Base-by-base conservation (phyloP, 2,888 invertebrate species). In the Mythimna pallens region DNA sequence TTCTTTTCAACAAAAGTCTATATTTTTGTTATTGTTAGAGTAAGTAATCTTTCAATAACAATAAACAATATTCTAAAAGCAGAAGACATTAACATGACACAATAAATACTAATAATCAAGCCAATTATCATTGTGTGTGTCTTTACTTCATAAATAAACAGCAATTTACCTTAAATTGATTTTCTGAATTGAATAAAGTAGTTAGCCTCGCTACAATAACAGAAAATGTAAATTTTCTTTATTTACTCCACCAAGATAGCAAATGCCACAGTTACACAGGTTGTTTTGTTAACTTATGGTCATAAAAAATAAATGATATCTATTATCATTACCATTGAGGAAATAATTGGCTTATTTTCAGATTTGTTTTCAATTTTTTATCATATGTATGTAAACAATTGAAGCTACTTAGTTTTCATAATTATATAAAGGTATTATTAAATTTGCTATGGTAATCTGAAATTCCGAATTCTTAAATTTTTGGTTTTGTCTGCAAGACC, bases 281-380 rank as follows among this genome's bases (percentile, higher is more conserved):
- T 69, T 65, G 4, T 57, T 72, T 61, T 22, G 52, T 40, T 20
- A 40, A 30, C 17, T 0, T 30, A 54, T 10, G 61, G 55, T 57
- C 43, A 12, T 43, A 20, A 43, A 70, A 47, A 30, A 59, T 10
- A 10, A 22, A 57, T 57, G 20, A 25, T 68, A 43, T 47, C 22
- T 40, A 61, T 55, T 59, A 65, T 70, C 14, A 65, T 54, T n/a
- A 10, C 43, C 1, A 40, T 76, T 54, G n/a, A 47, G 58, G 47
- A 64, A 76, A 76, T 76, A 52, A 65, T 70, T 36, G 17, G 36
- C 10, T 64, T 65, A 34, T 65, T 65, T 76, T 50, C 6, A 25
- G 30, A 65, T 58, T 64, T 76, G 14, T 54, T 75, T 68, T 76
- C 5, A 43, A 22, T 40, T 3, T n/a, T 8, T 25, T 65, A 14